A percentile compares a stretch with the other conserved stretches of the same genome.
Evolutionary conservation across 2,797 vertebrate genomes (phyloP).

Genomic region (Molothrus ater): DNA sequence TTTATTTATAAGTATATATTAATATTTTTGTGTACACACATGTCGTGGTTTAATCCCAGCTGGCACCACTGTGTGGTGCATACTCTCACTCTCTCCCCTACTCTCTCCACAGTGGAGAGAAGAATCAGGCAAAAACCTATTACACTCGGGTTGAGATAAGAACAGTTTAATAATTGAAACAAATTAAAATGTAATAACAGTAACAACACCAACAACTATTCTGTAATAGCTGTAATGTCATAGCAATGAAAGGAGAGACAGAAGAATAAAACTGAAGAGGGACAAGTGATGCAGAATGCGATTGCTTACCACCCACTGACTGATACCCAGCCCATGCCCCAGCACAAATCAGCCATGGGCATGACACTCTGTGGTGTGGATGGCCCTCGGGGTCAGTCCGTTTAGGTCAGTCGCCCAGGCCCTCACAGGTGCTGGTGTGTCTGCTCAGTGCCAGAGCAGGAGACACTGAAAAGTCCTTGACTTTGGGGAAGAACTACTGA

Average conservation of each 20-base stretch:
- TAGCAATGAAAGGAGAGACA: background rate
- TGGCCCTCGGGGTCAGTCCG: background rate
- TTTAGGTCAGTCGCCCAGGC: background rate
- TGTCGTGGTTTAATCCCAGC: background rate
- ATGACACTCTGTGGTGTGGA: no score
- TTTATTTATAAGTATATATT: background rate
- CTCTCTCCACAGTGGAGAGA: background rate
- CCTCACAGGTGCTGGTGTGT: background rate
- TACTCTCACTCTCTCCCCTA: background rate
- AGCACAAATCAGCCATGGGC: background rate
- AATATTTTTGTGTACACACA: background rate
- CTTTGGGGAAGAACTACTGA: background rate
- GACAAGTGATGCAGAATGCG: background rate
- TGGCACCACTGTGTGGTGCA: background rate
- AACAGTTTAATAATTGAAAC: background rate
- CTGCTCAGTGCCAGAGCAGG: background rate
- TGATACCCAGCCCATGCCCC: rapidly evolving
- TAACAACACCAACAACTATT: background rate
- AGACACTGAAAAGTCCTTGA: background rate
- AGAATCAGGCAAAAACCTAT: background rate
- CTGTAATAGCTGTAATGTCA: background rate
- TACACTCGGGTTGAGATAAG: background rate
- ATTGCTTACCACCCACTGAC: background rate
- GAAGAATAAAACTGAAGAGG: background rate
- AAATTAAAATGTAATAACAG: background rate